phyloP scores from a whole-genome alignment of 2,113 vertebrate genomes.

The Epinephelus moara region DNA sequence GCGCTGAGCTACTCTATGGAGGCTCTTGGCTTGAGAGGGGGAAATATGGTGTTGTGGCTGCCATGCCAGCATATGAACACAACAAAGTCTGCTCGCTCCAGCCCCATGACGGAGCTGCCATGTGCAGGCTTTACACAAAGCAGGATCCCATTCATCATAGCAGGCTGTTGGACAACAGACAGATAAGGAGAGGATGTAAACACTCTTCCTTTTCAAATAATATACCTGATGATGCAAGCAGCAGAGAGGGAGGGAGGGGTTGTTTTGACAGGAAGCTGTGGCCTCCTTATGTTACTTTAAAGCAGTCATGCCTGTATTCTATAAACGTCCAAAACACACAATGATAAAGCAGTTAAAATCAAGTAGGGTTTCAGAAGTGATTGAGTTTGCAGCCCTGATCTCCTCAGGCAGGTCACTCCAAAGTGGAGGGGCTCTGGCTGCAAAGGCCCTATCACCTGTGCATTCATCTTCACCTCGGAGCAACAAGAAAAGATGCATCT shows the following conservation, averaged over 20 bases:
- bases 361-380: too few relatives aligned
- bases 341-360: too few relatives aligned
- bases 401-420: too few relatives aligned
- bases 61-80: slow-evolving; percentile 23
- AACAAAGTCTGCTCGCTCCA: neutral
- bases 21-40: slow-evolving; percentile 20
- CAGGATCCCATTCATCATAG: neutral
- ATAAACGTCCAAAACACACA: too few relatives aligned
- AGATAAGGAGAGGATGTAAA: neutral
- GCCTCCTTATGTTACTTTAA: neutral
- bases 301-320: neutral
- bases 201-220: neutral
- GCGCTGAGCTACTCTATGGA: neutral
- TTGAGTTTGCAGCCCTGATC: too few relatives aligned
- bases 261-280: neutral
- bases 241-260: neutral
- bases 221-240: neutral
- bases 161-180: neutral
- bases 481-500: too few relatives aligned
- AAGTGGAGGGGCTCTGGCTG: too few relatives aligned
- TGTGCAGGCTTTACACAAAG: slow-evolving; percentile 23
- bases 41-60: slow-evolving; percentile 37
- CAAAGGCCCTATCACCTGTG: too few relatives aligned
- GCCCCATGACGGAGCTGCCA: neutral
- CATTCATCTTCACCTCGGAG: too few relatives aligned